A percentile compares a stretch with the other conserved stretches of the same genome.
phyloP scores from a whole-genome alignment of 2,797 vertebrate genomes.

The Anas flavirostris region DNA sequence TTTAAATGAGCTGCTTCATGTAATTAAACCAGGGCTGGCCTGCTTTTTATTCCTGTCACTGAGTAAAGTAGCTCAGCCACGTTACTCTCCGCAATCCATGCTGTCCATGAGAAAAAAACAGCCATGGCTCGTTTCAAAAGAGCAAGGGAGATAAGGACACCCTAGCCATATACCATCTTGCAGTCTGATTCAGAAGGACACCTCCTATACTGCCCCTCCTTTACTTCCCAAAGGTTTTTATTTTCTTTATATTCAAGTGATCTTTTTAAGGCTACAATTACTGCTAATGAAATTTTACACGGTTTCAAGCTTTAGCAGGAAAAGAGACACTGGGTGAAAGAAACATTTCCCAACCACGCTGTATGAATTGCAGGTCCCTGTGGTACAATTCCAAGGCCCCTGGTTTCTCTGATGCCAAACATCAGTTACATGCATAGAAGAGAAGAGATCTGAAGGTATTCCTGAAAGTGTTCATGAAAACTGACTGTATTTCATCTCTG shows the following conservation, averaged over 20 bases:
- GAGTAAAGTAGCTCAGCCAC: not conserved
- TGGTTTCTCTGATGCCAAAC: no score
- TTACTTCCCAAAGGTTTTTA: not conserved
- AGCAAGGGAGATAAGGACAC: not conserved
- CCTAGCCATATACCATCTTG: not conserved
- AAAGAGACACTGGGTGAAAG: not conserved
- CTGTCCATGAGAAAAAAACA: constrained; percentile 12
- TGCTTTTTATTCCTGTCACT: not conserved
- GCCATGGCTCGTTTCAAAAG: not conserved
- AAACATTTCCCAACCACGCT: not conserved
- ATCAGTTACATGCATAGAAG: no score
- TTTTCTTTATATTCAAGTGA: not conserved
- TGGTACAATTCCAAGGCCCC: not conserved
- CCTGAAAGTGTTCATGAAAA: not conserved
- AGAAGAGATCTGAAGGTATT: not conserved
- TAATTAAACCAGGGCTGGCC: constrained; percentile 24
- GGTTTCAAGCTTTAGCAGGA: not conserved
- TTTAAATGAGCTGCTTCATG: not conserved
- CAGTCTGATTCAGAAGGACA: not conserved
- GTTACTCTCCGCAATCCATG: not conserved
- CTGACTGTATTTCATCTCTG: not conserved
- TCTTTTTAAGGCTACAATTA: not conserved
- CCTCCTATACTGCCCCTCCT: not conserved
- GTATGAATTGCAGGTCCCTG: not conserved
- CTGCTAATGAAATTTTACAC: not conserved